Conservation (phyloP, 2,888 invertebrate genomes). For the Odontothrips loti region DNA sequence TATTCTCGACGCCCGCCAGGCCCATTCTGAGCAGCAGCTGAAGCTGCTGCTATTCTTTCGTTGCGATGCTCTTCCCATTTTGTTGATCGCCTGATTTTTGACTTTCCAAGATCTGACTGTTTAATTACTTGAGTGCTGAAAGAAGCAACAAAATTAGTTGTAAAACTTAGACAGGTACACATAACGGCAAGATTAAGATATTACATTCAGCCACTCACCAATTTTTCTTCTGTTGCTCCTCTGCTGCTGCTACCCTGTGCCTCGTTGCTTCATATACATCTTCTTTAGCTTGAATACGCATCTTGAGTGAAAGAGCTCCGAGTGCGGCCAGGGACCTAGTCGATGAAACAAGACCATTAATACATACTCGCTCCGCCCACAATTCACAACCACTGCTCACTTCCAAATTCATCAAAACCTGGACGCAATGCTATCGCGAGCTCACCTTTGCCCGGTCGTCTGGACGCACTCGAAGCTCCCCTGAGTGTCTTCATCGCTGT, state of each 20-base stretch:
- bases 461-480: slow-evolving; percentile 91
- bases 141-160: slow-evolving; percentile 25
- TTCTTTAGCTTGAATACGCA: slow-evolving; percentile 91
- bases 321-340: slow-evolving; percentile 65
- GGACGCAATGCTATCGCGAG: slow-evolving; percentile 6
- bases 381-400: not conserved
- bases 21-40: slow-evolving; percentile 3
- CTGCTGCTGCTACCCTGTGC: slow-evolving; percentile 85
- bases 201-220: slow-evolving; percentile 56
- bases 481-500: slow-evolving; percentile 73
- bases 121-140: slow-evolving; percentile 31
- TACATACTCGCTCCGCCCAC: slow-evolving; percentile 15
- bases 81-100: not conserved
- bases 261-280: slow-evolving; percentile 92
- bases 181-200: not conserved
- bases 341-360: slow-evolving; percentile 25
- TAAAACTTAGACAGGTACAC: not conserved
- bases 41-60: slow-evolving; percentile 14
- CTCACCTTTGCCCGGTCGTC: slow-evolving; percentile 56
- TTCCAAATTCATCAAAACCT: slow-evolving; percentile 28
- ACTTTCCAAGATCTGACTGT: slow-evolving; percentile 21
- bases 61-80: slow-evolving; percentile 24
- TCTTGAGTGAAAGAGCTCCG: slow-evolving; percentile 80
- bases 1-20: slow-evolving; percentile 18
- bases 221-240: slow-evolving; percentile 90